Conservation (phyloP, 1,140 invertebrate species). For the Branchinecta lindahli region DNA sequence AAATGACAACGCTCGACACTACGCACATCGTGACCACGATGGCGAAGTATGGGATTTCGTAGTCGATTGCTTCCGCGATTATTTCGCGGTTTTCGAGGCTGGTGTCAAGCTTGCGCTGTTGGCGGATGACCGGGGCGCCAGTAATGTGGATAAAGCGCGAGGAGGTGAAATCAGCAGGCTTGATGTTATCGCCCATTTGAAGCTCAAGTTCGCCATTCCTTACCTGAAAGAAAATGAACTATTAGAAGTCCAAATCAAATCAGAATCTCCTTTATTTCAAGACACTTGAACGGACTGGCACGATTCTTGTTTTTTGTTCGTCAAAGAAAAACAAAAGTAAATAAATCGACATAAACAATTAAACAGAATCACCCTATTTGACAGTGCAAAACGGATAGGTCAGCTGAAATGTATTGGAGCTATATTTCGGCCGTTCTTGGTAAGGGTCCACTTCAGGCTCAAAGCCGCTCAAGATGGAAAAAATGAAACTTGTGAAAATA, state of each 20-base stretch:
- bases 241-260: constrained; percentile 7
- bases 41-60: constrained; percentile 49
- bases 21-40: constrained; percentile 49
- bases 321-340: too few relatives aligned
- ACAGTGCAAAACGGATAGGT: too few relatives aligned
- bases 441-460: too few relatives aligned
- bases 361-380: too few relatives aligned
- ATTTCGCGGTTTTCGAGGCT: constrained; percentile 49
- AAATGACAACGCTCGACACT: constrained; percentile 51
- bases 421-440: too few relatives aligned
- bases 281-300: too few relatives aligned
- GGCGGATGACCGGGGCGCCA: constrained; percentile 26
- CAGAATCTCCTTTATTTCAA: background rate
- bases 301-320: too few relatives aligned
- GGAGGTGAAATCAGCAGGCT: constrained; percentile 43
- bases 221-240: constrained; percentile 31
- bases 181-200: constrained; percentile 22
- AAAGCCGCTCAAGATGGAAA: too few relatives aligned
- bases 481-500: too few relatives aligned
- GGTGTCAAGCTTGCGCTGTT: constrained; percentile 34
- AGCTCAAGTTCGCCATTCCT: constrained; percentile 38
- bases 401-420: too few relatives aligned
- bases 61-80: constrained; percentile 42
- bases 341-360: too few relatives aligned
- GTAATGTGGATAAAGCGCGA: constrained; percentile 43